Evolutionary conservation across 2,888 invertebrate genomes (phyloP).

Genomic region (Acronicta alni): DNA sequence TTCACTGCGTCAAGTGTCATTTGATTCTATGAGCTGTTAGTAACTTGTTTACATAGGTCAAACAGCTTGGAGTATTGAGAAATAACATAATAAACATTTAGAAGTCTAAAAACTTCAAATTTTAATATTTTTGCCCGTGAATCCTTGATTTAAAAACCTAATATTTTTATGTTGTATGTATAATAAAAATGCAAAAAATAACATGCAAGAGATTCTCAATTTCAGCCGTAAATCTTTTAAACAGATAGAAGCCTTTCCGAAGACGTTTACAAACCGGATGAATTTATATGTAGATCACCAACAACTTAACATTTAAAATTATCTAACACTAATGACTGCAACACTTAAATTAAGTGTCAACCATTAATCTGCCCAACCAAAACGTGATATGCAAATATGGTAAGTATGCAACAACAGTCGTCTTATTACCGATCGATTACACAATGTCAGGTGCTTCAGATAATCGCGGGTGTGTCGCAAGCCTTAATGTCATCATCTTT

Average conservation of each 20-base stretch:
- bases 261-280: not conserved
- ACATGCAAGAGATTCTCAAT: too few species aligned
- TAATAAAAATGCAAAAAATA: too few species aligned
- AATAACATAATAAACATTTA: slow-evolving; percentile 29
- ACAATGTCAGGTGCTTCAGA: slow-evolving; percentile 51
- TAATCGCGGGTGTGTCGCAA: slow-evolving; percentile 41
- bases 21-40: slow-evolving; percentile 45
- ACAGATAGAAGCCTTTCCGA: not conserved
- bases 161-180: too few species aligned
- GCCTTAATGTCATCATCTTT: slow-evolving; percentile 69
- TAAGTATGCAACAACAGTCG: slow-evolving; percentile 29
- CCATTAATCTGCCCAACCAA: slow-evolving; percentile 47
- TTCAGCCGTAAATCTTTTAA: not conserved
- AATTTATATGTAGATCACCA: not conserved
- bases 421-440: slow-evolving; percentile 27
- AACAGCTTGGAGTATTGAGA: slow-evolving; percentile 25
- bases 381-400: slow-evolving; percentile 53
- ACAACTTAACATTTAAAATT: slow-evolving; percentile 13
- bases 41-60: slow-evolving; percentile 39
- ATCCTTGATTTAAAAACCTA: too few species aligned
- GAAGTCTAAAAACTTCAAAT: not conserved
- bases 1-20: slow-evolving; percentile 42
- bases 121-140: too few species aligned
- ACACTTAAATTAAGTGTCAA: slow-evolving; percentile 21
- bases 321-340: slow-evolving; percentile 21